phyloP scores from a whole-genome alignment of 2,888 invertebrate species.

The Candidula unifasciata region DNA sequence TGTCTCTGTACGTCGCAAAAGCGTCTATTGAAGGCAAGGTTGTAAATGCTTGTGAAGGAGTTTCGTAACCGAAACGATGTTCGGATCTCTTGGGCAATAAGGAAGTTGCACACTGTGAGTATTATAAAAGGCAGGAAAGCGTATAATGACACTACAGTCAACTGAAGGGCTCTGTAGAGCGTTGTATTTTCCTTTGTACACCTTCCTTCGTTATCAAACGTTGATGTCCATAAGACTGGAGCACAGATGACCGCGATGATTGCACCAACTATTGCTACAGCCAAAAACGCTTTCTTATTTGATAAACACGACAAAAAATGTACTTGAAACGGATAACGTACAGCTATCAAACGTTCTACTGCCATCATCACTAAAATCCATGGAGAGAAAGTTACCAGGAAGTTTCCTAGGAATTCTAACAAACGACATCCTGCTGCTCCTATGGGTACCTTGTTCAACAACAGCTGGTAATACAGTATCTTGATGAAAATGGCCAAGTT shows the following conservation, averaged over 20 bases:
- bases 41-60: conserved; percentile 43
- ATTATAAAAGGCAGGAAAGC: conserved; percentile 55
- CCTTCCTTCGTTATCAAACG: neutral
- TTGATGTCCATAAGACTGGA: conserved; percentile 42
- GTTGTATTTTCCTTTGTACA: conserved; percentile 32
- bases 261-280: neutral
- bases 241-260: conserved; percentile 5
- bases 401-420: conserved; percentile 33
- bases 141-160: conserved; percentile 52
- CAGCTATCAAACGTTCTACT: conserved; percentile 41
- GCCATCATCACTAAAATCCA: conserved; percentile 45
- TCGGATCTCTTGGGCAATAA: conserved; percentile 52
- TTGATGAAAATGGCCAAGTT: conserved; percentile 37
- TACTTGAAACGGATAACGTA: conserved; percentile 35
- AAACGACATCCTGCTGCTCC: conserved; percentile 33
- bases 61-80: conserved; percentile 48
- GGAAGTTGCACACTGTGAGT: conserved; percentile 54
- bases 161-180: conserved; percentile 49
- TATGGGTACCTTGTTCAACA: conserved; percentile 18
- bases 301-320: conserved; percentile 41
- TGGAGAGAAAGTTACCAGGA: conserved; percentile 21
- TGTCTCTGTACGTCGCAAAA: conserved; percentile 43
- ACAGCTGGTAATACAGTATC: conserved; percentile 37
- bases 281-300: conserved; percentile 17
- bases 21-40: conserved; percentile 5